Base-by-base conservation (phyloP, 2,797 vertebrate genomes). In the Capromys pilorides region DNA sequence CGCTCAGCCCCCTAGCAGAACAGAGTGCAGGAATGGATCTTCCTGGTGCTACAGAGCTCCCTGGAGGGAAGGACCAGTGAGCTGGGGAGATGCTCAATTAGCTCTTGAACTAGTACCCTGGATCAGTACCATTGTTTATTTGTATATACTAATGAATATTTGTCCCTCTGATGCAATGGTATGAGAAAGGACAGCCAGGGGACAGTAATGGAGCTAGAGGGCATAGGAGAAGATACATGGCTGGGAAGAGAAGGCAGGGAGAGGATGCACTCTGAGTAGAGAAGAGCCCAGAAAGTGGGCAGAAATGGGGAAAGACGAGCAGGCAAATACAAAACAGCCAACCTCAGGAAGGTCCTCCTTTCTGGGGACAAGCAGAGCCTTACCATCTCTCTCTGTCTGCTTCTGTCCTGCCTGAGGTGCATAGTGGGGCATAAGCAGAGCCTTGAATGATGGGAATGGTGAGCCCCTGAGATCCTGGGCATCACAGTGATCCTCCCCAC, bases 401-500 rank as follows among this genome's bases (percentile, higher is more conserved):
- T 59, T 93, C 81, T 21, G 13, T 83, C 88, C 88, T 54, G 59
- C 77, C 90, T 59, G 69, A 89, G 4, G 22, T 51, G 10, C 6
- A 11, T 73, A 33, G 51, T 28, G 11, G 51, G 69, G 92, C 82
- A 64, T 61, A 81, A 84, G 88, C 66, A 79, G 92, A 88, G 57
- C 81, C 88, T 82, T 49, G 82, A 78, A 61, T 22, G 3, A 83
- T 49, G 81, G 84, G 71, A 77, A 86, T 86, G 88, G 62, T 6
- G 10, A 87, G 80, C 86, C 81, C 96, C 96, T 92, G 33, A 96
- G 93, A 67, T 73, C 79, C 49, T 26, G 77, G 93, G 79, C 82
- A 26, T 97, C 97, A 97, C 93, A 96, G 95, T 97, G 96, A 51
- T 64, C 77, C 82, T 93, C 94, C 85, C 84, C 45, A 64, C 57